phyloP scores from a whole-genome alignment of 2,888 invertebrate species.

The Drosophila sordidapex region DNA sequence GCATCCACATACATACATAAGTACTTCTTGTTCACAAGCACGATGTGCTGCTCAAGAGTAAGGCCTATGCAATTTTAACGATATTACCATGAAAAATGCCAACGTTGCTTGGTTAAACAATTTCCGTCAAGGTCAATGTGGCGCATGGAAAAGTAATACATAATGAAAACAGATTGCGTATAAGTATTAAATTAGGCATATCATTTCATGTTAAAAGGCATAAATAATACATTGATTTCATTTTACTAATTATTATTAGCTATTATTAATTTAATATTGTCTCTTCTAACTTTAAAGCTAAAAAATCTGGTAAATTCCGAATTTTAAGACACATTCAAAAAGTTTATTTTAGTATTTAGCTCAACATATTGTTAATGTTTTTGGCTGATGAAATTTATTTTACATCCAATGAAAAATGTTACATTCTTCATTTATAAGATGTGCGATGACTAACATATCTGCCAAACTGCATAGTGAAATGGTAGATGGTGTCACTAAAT shows the following conservation, averaged over 20 bases:
- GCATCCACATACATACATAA: conserved; percentile 14
- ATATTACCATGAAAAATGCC: conserved; percentile 24
- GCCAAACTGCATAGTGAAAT: too few species aligned
- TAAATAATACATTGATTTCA: neutral
- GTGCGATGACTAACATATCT: too few species aligned
- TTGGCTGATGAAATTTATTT: too few species aligned
- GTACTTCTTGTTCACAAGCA: neutral
- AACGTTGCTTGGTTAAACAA: conserved; percentile 26
- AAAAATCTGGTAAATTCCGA: neutral
- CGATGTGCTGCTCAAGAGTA: neutral
- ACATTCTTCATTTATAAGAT: too few species aligned
- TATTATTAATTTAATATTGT: neutral
- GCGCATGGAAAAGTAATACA: neutral
- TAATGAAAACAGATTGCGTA: neutral
- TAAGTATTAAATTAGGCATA: neutral
- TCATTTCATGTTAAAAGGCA: neutral
- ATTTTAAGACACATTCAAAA: neutral
- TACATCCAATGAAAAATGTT: too few species aligned
- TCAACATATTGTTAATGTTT: too few species aligned
- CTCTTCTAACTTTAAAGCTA: neutral
- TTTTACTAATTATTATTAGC: neutral
- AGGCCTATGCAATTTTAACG: conserved; percentile 49
- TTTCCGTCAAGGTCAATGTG: conserved; percentile 4
- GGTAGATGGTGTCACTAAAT: too few species aligned
- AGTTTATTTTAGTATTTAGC: neutral